A percentile compares a stretch with the other conserved stretches of the same genome.
These are phyloP conservation scores for Orthosia gothica DNA, from an alignment of 2,888 invertebrate genomes.

Conservation along the genomic window DNA sequence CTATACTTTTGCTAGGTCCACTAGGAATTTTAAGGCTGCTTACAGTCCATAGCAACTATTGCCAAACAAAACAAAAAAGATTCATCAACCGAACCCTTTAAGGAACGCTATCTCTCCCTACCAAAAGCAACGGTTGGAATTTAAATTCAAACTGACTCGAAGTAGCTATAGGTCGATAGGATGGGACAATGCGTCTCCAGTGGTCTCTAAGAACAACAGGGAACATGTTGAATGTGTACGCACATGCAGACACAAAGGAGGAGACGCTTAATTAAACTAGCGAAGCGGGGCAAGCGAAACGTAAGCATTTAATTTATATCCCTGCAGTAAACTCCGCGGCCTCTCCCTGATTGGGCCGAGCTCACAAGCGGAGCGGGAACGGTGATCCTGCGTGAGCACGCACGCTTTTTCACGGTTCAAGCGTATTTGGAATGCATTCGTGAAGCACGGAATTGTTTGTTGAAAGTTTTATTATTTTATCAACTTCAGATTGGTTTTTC, in stretches of 20 bases:
- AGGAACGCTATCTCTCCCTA: conserved; percentile 58
- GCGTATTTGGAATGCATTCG: background rate
- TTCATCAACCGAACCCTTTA: conserved; percentile 57
- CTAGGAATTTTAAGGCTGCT: conserved; percentile 4
- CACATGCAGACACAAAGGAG: conserved; percentile 89
- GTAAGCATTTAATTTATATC: conserved; percentile 91
- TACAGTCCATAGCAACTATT: conserved; percentile 4
- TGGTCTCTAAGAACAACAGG: conserved; percentile 81
- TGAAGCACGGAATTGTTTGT: background rate
- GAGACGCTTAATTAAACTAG: conserved; percentile 91
- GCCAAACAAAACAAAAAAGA: conserved; percentile 47
- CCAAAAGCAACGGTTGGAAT: conserved; percentile 66
- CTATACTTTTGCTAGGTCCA: background rate
- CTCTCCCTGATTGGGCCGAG: conserved; percentile 78
- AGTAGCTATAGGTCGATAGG: conserved; percentile 60
- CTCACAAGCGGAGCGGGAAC: conserved; percentile 74
- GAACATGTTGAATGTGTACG: conserved; percentile 88
- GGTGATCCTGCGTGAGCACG: conserved; percentile 17
- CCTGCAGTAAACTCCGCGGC: conserved; percentile 91
- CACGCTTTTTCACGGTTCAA: background rate
- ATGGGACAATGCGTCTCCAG: conserved; percentile 74
- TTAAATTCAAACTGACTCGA: conserved; percentile 63
- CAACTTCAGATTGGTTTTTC: background rate
- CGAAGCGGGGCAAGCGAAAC: conserved; percentile 89
- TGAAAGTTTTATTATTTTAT: background rate